phyloP scores from a whole-genome alignment of 2,797 vertebrate genomes.

The Philypnodon macrostomus region DNA sequence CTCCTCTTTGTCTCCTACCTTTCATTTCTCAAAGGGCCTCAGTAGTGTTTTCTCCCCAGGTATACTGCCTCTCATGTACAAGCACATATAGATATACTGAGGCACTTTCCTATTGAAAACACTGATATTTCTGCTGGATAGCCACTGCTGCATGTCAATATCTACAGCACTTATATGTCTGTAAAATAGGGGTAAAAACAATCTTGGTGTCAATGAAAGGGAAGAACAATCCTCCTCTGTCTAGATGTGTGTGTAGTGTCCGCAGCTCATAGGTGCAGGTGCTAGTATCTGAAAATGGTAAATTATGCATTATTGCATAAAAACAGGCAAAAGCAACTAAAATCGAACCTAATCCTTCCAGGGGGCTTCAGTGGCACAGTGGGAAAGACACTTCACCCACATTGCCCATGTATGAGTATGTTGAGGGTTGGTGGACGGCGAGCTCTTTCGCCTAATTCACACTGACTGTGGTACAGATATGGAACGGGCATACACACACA shows the following conservation, averaged over 20 bases:
- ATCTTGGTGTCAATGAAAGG: background rate
- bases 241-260: background rate
- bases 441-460: too few relatives aligned
- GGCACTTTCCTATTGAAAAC: conserved; percentile 28
- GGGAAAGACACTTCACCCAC: too few relatives aligned
- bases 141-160: conserved; percentile 14
- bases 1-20: conserved; percentile 66
- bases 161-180: conserved; percentile 5
- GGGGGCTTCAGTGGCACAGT: too few relatives aligned
- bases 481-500: too few relatives aligned
- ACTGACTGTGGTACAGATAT: too few relatives aligned
- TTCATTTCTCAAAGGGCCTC: conserved; percentile 70
- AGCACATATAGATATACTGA: conserved; percentile 42
- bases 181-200: conserved; percentile 10
- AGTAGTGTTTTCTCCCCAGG: conserved; percentile 63
- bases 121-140: conserved; percentile 25
- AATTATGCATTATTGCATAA: too few relatives aligned
- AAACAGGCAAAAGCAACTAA: too few relatives aligned
- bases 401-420: too few relatives aligned
- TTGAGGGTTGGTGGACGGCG: too few relatives aligned
- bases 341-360: too few relatives aligned
- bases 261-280: too few relatives aligned
- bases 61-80: conserved; percentile 42
- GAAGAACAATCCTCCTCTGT: background rate
- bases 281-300: too few relatives aligned